Conservation (phyloP, 2,888 invertebrate genomes). For the Magallana nippona region DNA sequence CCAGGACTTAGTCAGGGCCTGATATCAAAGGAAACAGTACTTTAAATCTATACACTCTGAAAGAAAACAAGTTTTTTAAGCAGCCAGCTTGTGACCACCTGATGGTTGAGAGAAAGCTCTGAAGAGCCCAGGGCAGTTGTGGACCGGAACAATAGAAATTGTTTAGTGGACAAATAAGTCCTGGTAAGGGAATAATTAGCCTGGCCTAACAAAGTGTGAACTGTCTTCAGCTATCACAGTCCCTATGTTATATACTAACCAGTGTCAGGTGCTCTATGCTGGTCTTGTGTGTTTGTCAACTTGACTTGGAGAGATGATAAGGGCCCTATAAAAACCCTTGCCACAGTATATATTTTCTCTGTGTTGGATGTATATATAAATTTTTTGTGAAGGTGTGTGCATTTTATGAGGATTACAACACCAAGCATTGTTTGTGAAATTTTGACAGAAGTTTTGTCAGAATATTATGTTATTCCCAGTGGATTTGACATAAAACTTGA, state of each 20-base stretch:
- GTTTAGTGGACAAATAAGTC: constrained; percentile 30
- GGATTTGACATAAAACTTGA: background rate
- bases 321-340: background rate
- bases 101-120: constrained; percentile 9
- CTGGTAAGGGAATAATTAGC: constrained; percentile 21
- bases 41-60: constrained; percentile 18
- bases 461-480: constrained; percentile 2
- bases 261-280: background rate
- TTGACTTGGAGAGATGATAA: constrained; percentile 29
- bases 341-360: background rate
- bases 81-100: constrained; percentile 22
- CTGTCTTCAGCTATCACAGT: constrained; percentile 8
- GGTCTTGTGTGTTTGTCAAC: constrained; percentile 4
- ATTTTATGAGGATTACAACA: background rate
- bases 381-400: constrained; percentile 14
- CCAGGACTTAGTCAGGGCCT: background rate
- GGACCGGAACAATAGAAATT: constrained; percentile 10
- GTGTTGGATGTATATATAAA: background rate
- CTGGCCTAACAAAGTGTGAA: constrained; percentile 26
- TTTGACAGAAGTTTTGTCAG: background rate
- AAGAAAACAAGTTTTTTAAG: constrained; percentile 26
- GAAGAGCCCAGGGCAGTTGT: constrained; percentile 10
- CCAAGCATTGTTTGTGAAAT: background rate
- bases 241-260: background rate
- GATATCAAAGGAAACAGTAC: constrained; percentile 27